Percentiles rank a stretch among this genome's conserved stretches.
Evolutionary conservation across 2,888 invertebrate genomes (phyloP).

Genomic region (Leptinotarsa haldemani): DNA sequence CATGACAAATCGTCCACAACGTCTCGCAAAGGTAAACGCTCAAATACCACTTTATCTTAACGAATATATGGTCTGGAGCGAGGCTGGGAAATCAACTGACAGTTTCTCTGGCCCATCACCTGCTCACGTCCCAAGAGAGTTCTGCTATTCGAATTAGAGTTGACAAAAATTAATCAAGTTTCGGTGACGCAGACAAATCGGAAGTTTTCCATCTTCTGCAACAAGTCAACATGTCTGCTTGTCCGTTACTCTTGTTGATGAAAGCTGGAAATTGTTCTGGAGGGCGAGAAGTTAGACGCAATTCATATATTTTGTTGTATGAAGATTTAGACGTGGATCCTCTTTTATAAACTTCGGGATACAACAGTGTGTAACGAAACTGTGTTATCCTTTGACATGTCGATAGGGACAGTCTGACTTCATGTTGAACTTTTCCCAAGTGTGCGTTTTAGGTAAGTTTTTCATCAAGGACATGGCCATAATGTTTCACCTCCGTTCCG

Average conservation of each 20-base stretch:
- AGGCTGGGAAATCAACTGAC: constrained; percentile 4
- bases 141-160: constrained; percentile 17
- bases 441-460: too few species aligned
- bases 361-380: too few species aligned
- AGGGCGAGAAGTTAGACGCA: neutral
- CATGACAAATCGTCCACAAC: constrained; percentile 1
- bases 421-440: too few species aligned
- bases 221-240: constrained; percentile 21
- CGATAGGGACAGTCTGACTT: too few species aligned
- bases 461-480: too few species aligned
- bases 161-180: constrained; percentile 29
- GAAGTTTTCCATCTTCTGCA: constrained; percentile 23
- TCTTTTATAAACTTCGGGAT: too few species aligned
- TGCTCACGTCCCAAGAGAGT: neutral
- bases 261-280: neutral
- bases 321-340: too few species aligned
- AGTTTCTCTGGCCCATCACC: neutral
- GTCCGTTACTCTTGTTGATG: neutral
- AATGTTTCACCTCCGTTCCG: too few species aligned
- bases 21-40: neutral
- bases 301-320: neutral
- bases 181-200: constrained; percentile 20
- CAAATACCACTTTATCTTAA: constrained; percentile 7
- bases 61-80: neutral
- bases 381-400: too few species aligned